Conservation (phyloP, 2,888 invertebrate genomes). For the Physocephala rufipes region DNA sequence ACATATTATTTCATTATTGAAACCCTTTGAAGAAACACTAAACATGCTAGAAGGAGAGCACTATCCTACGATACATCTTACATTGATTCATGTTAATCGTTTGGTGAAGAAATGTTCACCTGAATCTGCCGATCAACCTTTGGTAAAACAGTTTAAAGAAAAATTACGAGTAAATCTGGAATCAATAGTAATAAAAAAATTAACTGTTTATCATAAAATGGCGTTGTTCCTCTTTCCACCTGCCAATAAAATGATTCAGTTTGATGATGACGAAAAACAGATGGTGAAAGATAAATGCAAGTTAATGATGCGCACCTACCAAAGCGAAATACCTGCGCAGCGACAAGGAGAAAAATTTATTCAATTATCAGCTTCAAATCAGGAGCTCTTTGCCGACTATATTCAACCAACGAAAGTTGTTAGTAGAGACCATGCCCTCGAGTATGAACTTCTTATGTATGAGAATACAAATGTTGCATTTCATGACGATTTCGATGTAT, state of each 20-base stretch:
- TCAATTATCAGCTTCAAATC: too few relatives aligned
- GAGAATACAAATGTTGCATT: neutral
- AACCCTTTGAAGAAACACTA: slow-evolving; percentile 28
- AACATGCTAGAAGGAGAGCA: slow-evolving; percentile 24
- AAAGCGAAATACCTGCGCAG: too few relatives aligned
- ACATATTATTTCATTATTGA: slow-evolving; percentile 1
- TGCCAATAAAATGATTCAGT: slow-evolving; percentile 36
- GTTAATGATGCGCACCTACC: neutral
- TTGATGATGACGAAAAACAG: slow-evolving; percentile 27
- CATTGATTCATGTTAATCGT: neutral
- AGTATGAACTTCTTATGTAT: too few relatives aligned
- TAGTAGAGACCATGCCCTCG: too few relatives aligned
- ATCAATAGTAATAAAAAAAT: slow-evolving; percentile 12
- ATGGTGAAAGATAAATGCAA: slow-evolving; percentile 27
- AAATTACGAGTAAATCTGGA: neutral
- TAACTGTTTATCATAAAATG: slow-evolving; percentile 31
- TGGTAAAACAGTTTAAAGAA: neutral
- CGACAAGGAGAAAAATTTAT: too few relatives aligned
- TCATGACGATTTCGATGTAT: too few relatives aligned
- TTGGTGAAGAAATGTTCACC: slow-evolving; percentile 12
- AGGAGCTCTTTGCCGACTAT: too few relatives aligned
- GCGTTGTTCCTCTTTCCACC: slow-evolving; percentile 35
- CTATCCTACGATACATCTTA: slow-evolving; percentile 21
- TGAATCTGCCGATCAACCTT: neutral
- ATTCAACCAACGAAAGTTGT: too few relatives aligned